Evolutionary conservation across 2,888 invertebrate species (phyloP), one percentile per base, ranked within the genome.

Genomic region (Tromatobia lineatoria): DNA sequence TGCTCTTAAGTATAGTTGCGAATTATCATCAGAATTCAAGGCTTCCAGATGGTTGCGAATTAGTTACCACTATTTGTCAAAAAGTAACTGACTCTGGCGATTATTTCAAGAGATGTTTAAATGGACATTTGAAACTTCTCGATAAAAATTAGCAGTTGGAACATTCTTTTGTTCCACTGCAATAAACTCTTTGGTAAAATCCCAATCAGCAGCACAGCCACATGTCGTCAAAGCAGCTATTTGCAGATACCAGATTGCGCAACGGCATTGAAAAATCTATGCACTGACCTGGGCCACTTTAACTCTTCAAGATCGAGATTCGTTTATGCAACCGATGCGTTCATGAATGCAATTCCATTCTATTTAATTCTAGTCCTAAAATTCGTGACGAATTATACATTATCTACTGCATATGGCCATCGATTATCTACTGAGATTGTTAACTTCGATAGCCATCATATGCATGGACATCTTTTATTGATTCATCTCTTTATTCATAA

Each of bases 241-340:
- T 73, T 73, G 18, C 59, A 57, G 59, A 45, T 47, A 29, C 45
- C 29, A 59, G 18, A 73, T 73, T 73, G 29, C 25, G 73, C 73
- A 73, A 73, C 47, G 34, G 18, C 42, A 20, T 59, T 52, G 23
- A 74, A 47, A 74, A 59, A 69, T 69, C n/a, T 34, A 34, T 29
- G 77, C 13, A 80, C 76, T 83, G 83, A 83, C 83, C 80, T 80
- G 83, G 67, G 80, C 45, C 80, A 83, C 59, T 83, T 77, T 67
- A 71, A 50, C 76, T 50, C 59, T 59, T 61, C 61, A 61, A 67
- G 18, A 67, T 77, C 71, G 77, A 29, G 52, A 18, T 38, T 20
- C 34, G 45, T 47, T 64, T 64, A 8, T 47, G 69, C 47, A 69
- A 34, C n/a, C 29, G 8, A 18, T 34, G 18, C 18, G 45, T 57